Conservation (phyloP, 1,140 invertebrate genomes). For the Euglossa dilemma region DNA sequence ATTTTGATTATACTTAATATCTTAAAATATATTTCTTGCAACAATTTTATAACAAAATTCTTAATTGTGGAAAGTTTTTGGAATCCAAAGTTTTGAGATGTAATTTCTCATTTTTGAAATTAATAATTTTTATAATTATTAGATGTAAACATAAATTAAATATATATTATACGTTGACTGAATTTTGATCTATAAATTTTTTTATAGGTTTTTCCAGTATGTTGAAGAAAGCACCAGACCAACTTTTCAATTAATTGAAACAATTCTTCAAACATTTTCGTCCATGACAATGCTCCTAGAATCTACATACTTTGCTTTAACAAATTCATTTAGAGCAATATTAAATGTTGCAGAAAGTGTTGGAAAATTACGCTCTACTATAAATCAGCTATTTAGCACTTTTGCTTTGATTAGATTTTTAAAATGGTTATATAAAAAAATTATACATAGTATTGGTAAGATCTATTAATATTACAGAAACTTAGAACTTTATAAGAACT, state of each 20-base stretch:
- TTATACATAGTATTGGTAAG: constrained; percentile 87
- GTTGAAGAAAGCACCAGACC: constrained; percentile 95
- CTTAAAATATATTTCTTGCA: too few relatives aligned
- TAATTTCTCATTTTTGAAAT: constrained; percentile 4
- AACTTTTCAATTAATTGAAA: constrained; percentile 97
- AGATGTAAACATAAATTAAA: not conserved
- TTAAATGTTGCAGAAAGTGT: constrained; percentile 98
- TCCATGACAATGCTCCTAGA: constrained; percentile 98
- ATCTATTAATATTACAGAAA: not conserved
- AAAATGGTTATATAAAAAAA: constrained; percentile 90
- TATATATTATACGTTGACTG: not conserved
- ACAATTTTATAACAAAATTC: not conserved
- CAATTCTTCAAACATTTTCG: constrained; percentile 94
- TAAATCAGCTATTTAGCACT: constrained; percentile 92
- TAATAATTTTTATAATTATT: not conserved
- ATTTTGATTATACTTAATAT: too few relatives aligned
- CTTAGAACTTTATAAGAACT: not conserved
- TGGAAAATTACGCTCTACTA: constrained; percentile 90
- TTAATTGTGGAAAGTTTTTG: not conserved
- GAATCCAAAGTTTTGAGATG: constrained; percentile 18
- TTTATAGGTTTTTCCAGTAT: constrained; percentile 88
- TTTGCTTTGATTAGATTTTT: constrained; percentile 91
- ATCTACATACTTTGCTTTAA: constrained; percentile 96
- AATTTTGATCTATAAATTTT: constrained; percentile 2
- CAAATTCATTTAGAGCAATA: constrained; percentile 97